phyloP scores from a whole-genome alignment of 2,888 invertebrate genomes.

The Trimorus sp. region DNA sequence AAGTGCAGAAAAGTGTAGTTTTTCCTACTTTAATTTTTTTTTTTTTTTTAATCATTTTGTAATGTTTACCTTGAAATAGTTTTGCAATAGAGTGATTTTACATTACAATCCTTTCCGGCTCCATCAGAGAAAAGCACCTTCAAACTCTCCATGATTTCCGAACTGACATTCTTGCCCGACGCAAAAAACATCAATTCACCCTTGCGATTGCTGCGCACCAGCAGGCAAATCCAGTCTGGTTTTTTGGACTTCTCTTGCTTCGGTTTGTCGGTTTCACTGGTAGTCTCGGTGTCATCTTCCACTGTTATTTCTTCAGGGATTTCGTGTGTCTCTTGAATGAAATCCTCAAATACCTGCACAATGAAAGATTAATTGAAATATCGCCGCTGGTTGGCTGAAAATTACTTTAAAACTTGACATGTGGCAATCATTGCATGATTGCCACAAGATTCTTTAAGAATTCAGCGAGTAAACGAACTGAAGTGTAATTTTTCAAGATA shows the following conservation, averaged over 20 bases:
- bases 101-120: constrained; percentile 78
- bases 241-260: constrained; percentile 61
- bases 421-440: too few species aligned
- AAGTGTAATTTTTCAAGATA: too few species aligned
- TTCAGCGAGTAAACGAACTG: too few species aligned
- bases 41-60: too few species aligned
- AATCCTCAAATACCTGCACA: constrained; percentile 78
- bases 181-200: constrained; percentile 79
- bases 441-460: too few species aligned
- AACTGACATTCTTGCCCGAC: constrained; percentile 77
- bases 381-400: background rate
- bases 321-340: constrained; percentile 74
- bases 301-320: constrained; percentile 57
- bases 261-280: constrained; percentile 36
- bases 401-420: too few species aligned
- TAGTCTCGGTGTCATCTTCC: constrained; percentile 47
- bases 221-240: constrained; percentile 77
- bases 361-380: constrained; percentile 6
- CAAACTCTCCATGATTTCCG: constrained; percentile 76
- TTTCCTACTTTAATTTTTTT: too few species aligned
- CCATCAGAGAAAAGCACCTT: constrained; percentile 77
- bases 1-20: constrained; percentile 66
- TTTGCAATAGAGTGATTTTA: constrained; percentile 80
- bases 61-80: constrained; percentile 75
- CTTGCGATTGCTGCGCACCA: constrained; percentile 78